These are phyloP conservation scores for Tauraco erythrolophus DNA, from an alignment of 2,113 vertebrate genomes.

Conservation along the genomic window DNA sequence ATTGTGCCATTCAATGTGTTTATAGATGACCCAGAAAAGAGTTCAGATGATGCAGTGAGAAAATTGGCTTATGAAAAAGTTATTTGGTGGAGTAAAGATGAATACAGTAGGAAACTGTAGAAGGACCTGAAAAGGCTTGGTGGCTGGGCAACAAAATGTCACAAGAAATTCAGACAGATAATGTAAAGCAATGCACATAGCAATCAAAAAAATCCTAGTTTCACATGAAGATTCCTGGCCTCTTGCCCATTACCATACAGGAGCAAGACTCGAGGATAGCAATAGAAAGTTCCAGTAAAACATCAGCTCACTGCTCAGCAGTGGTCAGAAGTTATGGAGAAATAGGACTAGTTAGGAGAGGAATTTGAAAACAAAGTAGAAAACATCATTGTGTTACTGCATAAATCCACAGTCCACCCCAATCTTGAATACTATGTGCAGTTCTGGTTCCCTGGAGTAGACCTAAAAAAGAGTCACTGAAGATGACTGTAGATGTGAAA, in stretches of 20 bases:
- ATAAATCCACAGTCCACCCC: not conserved
- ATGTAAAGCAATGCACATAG: fast-evolving
- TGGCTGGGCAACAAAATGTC: not conserved
- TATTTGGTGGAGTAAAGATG: not conserved
- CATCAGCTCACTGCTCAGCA: not conserved
- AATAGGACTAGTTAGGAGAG: not conserved
- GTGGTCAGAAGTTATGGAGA: not conserved
- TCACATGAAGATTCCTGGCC: not conserved
- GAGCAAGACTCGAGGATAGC: not conserved
- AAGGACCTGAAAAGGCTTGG: not conserved
- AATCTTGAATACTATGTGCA: not conserved
- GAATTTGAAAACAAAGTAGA: not conserved
- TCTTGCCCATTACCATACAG: not conserved
- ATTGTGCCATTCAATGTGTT: not conserved
- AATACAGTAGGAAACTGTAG: not conserved
- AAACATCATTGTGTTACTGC: not conserved
- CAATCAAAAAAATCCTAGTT: not conserved
- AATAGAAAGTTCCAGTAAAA: not conserved
- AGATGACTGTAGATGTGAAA: not conserved
- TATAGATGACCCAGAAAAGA: not conserved
- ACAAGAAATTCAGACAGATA: not conserved
- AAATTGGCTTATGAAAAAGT: not conserved
- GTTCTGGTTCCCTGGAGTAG: not conserved
- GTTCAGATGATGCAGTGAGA: not conserved
- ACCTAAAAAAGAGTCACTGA: not conserved